A percentile compares a stretch with the other conserved stretches of the same genome.
Conservation (phyloP, 2,888 invertebrate species). For the Prenolepis imparis region DNA sequence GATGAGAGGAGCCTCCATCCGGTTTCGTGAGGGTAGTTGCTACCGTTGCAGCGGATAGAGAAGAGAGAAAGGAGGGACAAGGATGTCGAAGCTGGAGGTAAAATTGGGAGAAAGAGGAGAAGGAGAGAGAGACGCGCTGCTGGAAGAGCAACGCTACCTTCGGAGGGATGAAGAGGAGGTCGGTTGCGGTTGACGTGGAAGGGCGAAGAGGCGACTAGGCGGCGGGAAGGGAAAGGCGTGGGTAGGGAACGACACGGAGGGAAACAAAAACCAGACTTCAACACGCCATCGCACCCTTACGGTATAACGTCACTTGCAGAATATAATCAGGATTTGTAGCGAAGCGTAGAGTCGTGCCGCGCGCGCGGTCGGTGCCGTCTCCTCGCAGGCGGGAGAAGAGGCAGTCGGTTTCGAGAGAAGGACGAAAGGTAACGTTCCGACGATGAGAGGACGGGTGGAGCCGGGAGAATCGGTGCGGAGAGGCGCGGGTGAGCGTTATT, state of each 20-base stretch:
- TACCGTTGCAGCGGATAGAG: constrained; percentile 52
- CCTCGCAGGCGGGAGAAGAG: constrained; percentile 48
- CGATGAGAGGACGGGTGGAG: constrained; percentile 57
- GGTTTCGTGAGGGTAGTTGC: constrained; percentile 67
- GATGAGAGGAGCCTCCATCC: constrained; percentile 78
- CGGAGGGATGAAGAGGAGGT: constrained; percentile 46
- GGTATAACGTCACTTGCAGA: constrained; percentile 86
- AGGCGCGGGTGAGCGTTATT: constrained; percentile 84
- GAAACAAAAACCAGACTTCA: constrained; percentile 86
- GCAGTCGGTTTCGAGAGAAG: constrained; percentile 61
- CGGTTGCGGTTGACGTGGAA: constrained; percentile 60
- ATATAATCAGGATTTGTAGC: constrained; percentile 87
- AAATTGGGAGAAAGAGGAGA: constrained; percentile 45
- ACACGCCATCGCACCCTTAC: constrained; percentile 83
- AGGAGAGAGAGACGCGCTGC: constrained; percentile 17
- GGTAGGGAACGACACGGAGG: constrained; percentile 68
- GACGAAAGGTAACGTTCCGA: constrained; percentile 49
- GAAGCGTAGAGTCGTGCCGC: constrained; percentile 77
- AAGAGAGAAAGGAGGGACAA: constrained; percentile 40
- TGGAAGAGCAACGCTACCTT: constrained; percentile 51
- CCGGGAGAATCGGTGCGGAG: constrained; percentile 59
- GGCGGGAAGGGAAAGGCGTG: constrained; percentile 52
- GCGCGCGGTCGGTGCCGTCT: constrained; percentile 61
- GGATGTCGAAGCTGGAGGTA: constrained; percentile 54
- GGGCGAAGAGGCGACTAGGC: constrained; percentile 53